A percentile compares a stretch with the other conserved stretches of the same genome.
Conservation (phyloP, 2,888 invertebrate genomes). For the Acrocyrtus sp. region DNA sequence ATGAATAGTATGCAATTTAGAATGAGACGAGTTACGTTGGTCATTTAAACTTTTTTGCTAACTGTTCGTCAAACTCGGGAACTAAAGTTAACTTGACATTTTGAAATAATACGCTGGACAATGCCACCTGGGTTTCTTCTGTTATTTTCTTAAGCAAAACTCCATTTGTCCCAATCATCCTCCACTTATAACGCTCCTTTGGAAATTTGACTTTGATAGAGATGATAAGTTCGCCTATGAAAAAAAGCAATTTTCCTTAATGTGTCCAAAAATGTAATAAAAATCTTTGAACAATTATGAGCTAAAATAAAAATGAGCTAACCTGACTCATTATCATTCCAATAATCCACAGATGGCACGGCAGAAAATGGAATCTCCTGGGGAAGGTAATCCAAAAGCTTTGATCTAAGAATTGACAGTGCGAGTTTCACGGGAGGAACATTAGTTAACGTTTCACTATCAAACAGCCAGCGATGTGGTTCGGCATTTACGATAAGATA, state of each 20-base stretch:
- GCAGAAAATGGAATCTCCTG: conserved; percentile 89
- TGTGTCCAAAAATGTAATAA: neutral
- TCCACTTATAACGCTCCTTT: conserved; percentile 72
- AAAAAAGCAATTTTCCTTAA: conserved; percentile 3
- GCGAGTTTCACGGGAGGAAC: conserved; percentile 77
- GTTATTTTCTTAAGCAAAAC: conserved; percentile 78
- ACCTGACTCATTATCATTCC: conserved; percentile 65
- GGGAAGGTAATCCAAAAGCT: conserved; percentile 82
- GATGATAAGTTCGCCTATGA: conserved; percentile 70
- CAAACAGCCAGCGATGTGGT: conserved; percentile 75
- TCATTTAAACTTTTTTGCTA: too few relatives aligned
- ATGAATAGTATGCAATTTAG: too few relatives aligned
- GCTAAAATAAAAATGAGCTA: conserved; percentile 15
- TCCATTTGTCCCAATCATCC: conserved; percentile 77
- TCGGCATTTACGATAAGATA: conserved; percentile 77
- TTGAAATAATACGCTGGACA: conserved; percentile 75
- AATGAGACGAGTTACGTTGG: too few relatives aligned
- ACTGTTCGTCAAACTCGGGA: conserved; percentile 29
- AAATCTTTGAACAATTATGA: neutral
- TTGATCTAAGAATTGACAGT: conserved; percentile 80
- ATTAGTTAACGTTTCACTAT: conserved; percentile 77
- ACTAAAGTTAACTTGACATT: conserved; percentile 69
- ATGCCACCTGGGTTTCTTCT: conserved; percentile 72
- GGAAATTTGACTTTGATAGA: conserved; percentile 76
- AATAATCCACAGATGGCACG: conserved; percentile 73